phyloP scores from a whole-genome alignment of 2,113 vertebrate genomes.

The Epinephelus moara region DNA sequence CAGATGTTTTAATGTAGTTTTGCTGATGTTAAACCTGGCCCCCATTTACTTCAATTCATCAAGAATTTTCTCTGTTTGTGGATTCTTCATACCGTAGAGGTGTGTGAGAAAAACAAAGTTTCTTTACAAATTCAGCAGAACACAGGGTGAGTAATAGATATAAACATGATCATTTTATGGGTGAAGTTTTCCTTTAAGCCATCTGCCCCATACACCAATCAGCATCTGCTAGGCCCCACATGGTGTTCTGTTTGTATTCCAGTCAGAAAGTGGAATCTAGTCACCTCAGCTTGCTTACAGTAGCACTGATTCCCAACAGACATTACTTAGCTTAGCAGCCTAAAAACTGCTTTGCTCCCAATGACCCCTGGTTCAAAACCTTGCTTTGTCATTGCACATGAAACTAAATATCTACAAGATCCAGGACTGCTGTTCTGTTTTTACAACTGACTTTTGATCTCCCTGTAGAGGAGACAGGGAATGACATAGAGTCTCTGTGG shows the following conservation, averaged over 20 bases:
- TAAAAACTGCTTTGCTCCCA: not conserved
- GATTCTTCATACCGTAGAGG: no score
- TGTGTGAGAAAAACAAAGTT: no score
- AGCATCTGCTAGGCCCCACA: not conserved
- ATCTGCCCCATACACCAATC: not conserved
- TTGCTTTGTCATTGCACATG: not conserved
- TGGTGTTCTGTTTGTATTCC: not conserved
- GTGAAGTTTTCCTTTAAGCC: no score
- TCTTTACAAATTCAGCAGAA: no score
- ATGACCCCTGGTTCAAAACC: not conserved
- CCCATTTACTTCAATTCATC: no score
- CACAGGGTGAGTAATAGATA: no score
- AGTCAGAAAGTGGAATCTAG: not conserved
- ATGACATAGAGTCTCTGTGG: not conserved
- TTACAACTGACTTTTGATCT: constrained; percentile 7
- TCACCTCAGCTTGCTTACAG: not conserved
- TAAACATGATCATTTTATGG: no score
- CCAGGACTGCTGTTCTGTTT: not conserved
- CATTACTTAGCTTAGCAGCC: not conserved
- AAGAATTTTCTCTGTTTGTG: no score
- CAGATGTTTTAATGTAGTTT: no score
- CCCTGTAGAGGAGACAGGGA: not conserved
- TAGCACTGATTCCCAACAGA: not conserved
- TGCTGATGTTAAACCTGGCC: no score
- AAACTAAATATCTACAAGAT: not conserved